Percentiles rank a stretch among this genome's conserved stretches.
phyloP scores from a whole-genome alignment of 1,140 invertebrate species.

The Sitobion miscanthi region DNA sequence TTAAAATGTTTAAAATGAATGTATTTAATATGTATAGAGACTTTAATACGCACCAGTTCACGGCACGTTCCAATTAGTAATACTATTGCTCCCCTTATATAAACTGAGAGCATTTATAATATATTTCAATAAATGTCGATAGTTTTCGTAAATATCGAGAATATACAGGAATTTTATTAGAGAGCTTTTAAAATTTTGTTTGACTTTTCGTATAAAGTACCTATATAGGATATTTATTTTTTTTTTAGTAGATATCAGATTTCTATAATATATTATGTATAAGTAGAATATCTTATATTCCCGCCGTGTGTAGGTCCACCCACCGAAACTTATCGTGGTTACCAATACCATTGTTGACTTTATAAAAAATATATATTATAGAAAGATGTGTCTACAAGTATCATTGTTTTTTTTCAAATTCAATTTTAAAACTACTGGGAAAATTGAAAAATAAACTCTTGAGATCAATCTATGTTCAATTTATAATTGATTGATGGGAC shows the following conservation, averaged over 20 bases:
- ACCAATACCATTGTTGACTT: background rate
- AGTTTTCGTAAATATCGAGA: background rate
- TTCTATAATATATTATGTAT: background rate
- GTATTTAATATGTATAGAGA: background rate
- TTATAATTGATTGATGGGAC: background rate
- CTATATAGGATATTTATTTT: background rate
- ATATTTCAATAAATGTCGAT: background rate
- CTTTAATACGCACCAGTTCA: background rate
- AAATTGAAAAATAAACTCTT: background rate
- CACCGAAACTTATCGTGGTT: background rate
- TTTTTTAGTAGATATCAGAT: background rate
- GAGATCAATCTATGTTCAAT: background rate
- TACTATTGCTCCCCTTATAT: background rate
- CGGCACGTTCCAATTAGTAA: background rate
- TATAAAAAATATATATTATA: background rate
- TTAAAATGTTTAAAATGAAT: background rate
- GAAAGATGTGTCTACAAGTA: background rate
- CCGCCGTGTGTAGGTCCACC: background rate
- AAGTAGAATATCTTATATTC: background rate
- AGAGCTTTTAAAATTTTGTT: background rate
- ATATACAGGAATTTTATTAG: background rate
- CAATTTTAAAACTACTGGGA: no score
- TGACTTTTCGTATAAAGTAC: background rate
- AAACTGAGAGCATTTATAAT: background rate
- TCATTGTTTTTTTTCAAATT: no score